These are phyloP conservation scores for Tursiops truncatus DNA, from an alignment of 2,113 vertebrate genomes.

Conservation along the genomic window DNA sequence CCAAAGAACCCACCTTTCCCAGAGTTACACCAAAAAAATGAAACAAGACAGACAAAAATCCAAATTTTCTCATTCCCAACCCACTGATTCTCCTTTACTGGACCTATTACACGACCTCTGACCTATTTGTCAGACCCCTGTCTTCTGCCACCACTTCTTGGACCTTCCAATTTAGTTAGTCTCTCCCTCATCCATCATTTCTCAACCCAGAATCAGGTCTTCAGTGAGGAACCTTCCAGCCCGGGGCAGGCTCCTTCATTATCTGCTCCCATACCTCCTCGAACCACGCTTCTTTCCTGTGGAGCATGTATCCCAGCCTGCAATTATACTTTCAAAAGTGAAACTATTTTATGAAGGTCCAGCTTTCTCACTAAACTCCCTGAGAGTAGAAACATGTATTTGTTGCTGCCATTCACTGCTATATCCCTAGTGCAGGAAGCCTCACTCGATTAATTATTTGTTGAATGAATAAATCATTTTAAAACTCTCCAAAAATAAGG, in stretches of 20 bases:
- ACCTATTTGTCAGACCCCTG: not conserved
- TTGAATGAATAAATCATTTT: not conserved
- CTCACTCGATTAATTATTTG: not conserved
- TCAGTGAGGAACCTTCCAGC: not conserved
- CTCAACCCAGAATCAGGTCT: not conserved
- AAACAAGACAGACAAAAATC: not conserved
- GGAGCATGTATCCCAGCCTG: not conserved
- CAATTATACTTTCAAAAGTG: not conserved
- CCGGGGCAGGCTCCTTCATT: too few relatives aligned
- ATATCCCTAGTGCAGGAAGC: not conserved
- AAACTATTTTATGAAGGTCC: not conserved
- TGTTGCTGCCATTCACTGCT: not conserved
- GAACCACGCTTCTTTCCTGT: not conserved
- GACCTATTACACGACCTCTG: not conserved
- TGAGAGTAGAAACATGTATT: not conserved
- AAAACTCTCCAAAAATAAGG: not conserved
- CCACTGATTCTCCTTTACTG: too few relatives aligned
- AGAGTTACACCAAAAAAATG: not conserved
- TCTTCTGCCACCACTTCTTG: not conserved
- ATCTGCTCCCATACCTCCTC: not conserved
- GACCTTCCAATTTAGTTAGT: not conserved
- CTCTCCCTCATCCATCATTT: not conserved
- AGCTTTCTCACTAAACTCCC: not conserved
- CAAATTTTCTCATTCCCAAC: not conserved
- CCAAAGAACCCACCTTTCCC: not conserved